phyloP scores from a whole-genome alignment of 2,888 invertebrate species.

The Shargacucullia verbasci region DNA sequence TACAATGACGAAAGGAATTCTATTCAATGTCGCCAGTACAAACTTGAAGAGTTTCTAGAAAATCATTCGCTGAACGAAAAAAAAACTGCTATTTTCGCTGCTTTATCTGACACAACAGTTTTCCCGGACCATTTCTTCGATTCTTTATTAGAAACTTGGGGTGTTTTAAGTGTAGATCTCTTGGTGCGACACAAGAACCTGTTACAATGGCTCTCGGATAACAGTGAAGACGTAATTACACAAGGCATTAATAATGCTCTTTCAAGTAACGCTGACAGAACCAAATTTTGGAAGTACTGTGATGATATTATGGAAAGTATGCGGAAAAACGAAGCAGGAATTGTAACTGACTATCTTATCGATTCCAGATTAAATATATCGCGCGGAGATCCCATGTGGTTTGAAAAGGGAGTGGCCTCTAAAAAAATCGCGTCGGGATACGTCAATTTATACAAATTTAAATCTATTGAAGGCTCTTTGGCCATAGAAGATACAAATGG shows the following conservation, averaged over 20 bases:
- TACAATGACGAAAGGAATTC: slow-evolving; percentile 20
- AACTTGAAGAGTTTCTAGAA: slow-evolving; percentile 49
- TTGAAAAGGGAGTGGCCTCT: slow-evolving; percentile 45
- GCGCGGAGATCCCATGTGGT: slow-evolving; percentile 38
- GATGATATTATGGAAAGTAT: slow-evolving; percentile 20
- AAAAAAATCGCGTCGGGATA: slow-evolving; percentile 31
- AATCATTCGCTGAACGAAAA: slow-evolving; percentile 52
- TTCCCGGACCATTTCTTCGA: slow-evolving; percentile 55
- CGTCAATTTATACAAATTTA: slow-evolving; percentile 42
- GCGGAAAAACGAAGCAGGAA: background rate
- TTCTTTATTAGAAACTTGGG: slow-evolving; percentile 40
- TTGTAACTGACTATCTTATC: slow-evolving; percentile 23
- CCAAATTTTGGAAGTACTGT: slow-evolving; percentile 25
- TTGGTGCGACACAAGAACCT: background rate
- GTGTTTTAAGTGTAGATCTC: background rate
- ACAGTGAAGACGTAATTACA: slow-evolving; percentile 3
- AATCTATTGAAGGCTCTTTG: slow-evolving; percentile 21
- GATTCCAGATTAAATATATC: background rate
- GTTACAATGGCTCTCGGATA: slow-evolving; percentile 28
- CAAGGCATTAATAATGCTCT: slow-evolving; percentile 11
- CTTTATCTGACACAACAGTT: slow-evolving; percentile 54
- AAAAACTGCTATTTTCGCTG: slow-evolving; percentile 58
- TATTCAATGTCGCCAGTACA: slow-evolving; percentile 53
- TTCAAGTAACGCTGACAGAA: slow-evolving; percentile 3
- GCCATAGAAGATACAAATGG: slow-evolving; percentile 4